These are phyloP conservation scores for Leptinotarsa texana DNA, from an alignment of 1,140 invertebrate genomes.

Conservation along the genomic window DNA sequence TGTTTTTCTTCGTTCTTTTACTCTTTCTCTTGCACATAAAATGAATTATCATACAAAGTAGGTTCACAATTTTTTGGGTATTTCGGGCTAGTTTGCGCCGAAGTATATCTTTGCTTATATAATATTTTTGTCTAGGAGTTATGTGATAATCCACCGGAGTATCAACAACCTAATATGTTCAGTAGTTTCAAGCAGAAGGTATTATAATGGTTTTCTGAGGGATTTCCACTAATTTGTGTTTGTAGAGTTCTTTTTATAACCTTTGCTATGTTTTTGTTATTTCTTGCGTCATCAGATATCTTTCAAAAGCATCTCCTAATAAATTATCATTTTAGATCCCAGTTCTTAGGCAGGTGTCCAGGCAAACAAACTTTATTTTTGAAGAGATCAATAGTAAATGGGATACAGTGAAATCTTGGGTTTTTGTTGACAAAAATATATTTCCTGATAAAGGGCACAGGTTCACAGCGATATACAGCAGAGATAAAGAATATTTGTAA, in stretches of 20 bases:
- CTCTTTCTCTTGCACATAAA: too few species aligned
- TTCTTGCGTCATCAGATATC: constrained; percentile 2
- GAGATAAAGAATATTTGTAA: constrained; percentile 87
- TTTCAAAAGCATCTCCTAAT: not conserved
- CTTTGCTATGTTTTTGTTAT: not conserved
- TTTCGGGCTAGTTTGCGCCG: not conserved
- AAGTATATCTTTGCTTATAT: constrained; percentile 13
- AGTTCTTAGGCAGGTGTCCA: constrained; percentile 63
- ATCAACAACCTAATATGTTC: constrained; percentile 46
- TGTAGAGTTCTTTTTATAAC: constrained; percentile 14
- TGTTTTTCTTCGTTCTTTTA: too few species aligned
- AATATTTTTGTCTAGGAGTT: constrained; percentile 47
- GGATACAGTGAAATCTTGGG: constrained; percentile 63
- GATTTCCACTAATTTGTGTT: constrained; percentile 11
- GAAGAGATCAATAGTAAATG: constrained; percentile 65
- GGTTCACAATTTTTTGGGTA: not conserved
- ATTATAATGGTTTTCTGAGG: constrained; percentile 28
- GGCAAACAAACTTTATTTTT: constrained; percentile 65
- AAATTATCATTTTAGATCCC: constrained; percentile 61
- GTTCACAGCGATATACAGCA: constrained; percentile 81
- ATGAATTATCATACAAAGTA: too few species aligned
- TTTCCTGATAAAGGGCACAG: constrained; percentile 74
- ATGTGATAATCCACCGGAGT: constrained; percentile 48
- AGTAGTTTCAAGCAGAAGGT: constrained; percentile 49
- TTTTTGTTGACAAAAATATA: constrained; percentile 66